phyloP scores from a whole-genome alignment of 1,140 invertebrate species.

The Zaprionus lachaisei region DNA sequence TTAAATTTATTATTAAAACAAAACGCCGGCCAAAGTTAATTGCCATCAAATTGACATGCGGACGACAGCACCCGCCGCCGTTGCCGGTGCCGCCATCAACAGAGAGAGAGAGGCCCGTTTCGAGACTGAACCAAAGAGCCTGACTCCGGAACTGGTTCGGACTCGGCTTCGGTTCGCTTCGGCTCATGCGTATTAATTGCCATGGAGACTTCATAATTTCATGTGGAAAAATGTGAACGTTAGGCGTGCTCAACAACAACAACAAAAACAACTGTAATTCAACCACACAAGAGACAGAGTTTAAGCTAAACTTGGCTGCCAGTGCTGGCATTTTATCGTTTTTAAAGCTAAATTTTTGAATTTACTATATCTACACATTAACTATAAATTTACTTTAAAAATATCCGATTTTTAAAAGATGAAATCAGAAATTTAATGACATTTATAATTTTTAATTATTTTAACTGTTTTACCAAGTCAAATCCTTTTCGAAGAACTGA shows the following conservation, averaged over 20 bases:
- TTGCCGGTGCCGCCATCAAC: too few relatives aligned
- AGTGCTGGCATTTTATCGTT: background rate
- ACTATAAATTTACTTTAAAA: too few relatives aligned
- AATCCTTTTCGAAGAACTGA: too few relatives aligned
- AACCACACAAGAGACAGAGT: conserved; percentile 47
- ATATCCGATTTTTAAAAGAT: too few relatives aligned
- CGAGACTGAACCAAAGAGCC: background rate
- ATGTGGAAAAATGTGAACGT: conserved; percentile 81
- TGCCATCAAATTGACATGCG: conserved; percentile 82
- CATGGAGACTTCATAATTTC: conserved; percentile 80
- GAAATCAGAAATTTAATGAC: too few relatives aligned
- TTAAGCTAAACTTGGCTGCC: conserved; percentile 34
- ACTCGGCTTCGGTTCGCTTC: conserved; percentile 1
- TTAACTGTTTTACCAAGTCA: too few relatives aligned
- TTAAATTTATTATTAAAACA: conserved; percentile 80
- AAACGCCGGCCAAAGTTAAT: conserved; percentile 70
- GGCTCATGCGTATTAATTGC: conserved; percentile 80
- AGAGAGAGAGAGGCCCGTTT: conserved; percentile 30
- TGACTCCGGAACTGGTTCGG: background rate
- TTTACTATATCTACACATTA: too few relatives aligned
- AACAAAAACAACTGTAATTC: conserved; percentile 59
- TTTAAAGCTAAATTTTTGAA: background rate
- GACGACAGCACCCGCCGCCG: conserved; percentile 74
- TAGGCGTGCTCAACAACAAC: conserved; percentile 53
- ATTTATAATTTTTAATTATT: too few relatives aligned